These are phyloP conservation scores for Alsophila aescularia DNA, from an alignment of 2,888 invertebrate species.

Conservation along the genomic window DNA sequence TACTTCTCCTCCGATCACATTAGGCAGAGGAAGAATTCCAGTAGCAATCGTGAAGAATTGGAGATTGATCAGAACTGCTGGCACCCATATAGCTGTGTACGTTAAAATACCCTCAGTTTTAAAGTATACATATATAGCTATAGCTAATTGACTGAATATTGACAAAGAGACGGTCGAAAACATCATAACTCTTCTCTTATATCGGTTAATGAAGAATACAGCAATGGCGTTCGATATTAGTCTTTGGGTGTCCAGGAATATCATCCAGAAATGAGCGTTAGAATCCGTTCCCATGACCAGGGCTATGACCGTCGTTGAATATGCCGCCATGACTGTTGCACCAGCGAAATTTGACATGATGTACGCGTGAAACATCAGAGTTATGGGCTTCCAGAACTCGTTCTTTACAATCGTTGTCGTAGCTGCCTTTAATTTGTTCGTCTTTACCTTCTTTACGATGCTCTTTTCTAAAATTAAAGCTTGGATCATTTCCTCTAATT, in stretches of 20 bases:
- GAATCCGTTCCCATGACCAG: constrained; percentile 34
- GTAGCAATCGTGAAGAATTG: constrained; percentile 83
- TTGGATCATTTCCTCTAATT: constrained; percentile 43
- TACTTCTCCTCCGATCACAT: constrained; percentile 88
- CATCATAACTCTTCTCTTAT: constrained; percentile 80
- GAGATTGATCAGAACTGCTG: constrained; percentile 73
- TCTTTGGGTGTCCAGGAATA: constrained; percentile 36
- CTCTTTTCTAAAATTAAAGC: constrained; percentile 16
- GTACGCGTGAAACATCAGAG: constrained; percentile 52
- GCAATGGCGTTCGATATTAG: constrained; percentile 40
- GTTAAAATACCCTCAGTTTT: constrained; percentile 43
- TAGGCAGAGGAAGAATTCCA: constrained; percentile 86
- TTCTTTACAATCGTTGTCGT: constrained; percentile 38
- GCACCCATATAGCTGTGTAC: constrained; percentile 65
- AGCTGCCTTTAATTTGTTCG: constrained; percentile 4
- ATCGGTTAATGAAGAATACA: constrained; percentile 42
- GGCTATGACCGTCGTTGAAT: constrained; percentile 37
- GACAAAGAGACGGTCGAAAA: constrained; percentile 83
- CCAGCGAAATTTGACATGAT: constrained; percentile 45
- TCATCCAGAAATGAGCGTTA: constrained; percentile 36
- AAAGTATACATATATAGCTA: constrained; percentile 71
- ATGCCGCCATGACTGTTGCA: constrained; percentile 44
- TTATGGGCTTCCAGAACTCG: constrained; percentile 75
- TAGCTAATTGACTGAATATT: constrained; percentile 76
- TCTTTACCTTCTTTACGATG: neutral